Base-by-base conservation (phyloP, 2,888 invertebrate species). In the Danaus chrysippus region DNA sequence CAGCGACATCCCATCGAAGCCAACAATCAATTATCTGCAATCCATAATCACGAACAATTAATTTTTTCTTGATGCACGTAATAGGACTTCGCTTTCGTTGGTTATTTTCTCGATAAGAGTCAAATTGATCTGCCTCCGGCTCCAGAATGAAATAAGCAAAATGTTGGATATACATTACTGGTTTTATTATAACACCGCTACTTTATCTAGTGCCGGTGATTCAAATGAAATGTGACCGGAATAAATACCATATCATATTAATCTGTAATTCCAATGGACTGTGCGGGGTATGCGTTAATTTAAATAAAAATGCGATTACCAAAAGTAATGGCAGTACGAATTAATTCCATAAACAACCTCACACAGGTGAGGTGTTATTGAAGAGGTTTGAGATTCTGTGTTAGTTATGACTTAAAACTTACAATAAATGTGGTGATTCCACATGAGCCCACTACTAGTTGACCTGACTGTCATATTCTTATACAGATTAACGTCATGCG, bases 21-120 rank as follows among this genome's bases (percentile, higher is more conserved):
- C 74, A 73, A 79, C 81, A 84, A 85, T 87, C 83, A 86, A 85
- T 87, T 86, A 84, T 79, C 78, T 78, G 81, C 82, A 79, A 83
- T 86, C 83, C 83, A 84, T 88, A 87, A 87, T 86, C 84, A 86
- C 79, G 70, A 81, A 84, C 83, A 85, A 84, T 87, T 85, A 86
- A 77, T 86, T 86, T 86, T 86, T 87, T 84, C 83, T 81, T 72
- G 74, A 71, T 68, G 75, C 78, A 79, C 74, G 78, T 84, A 86
- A 85, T 84, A 83, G 80, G 82, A 77, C 76, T 81, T 74, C 77
- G 81, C 82, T 86, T 86, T 87, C 81, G 82, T 83, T 79, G 78
- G 83, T 84, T 82, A 84, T 87, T 86, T 86, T 87, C 84, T 85
- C 82, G 84, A 86, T 87, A 87, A 86, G 86, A 84, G 84, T 84